Percentiles rank a stretch among this genome's conserved stretches.
Evolutionary conservation across 92 coral and sea anemone species (phyloP).

Genomic region (Bergia sp.): DNA sequence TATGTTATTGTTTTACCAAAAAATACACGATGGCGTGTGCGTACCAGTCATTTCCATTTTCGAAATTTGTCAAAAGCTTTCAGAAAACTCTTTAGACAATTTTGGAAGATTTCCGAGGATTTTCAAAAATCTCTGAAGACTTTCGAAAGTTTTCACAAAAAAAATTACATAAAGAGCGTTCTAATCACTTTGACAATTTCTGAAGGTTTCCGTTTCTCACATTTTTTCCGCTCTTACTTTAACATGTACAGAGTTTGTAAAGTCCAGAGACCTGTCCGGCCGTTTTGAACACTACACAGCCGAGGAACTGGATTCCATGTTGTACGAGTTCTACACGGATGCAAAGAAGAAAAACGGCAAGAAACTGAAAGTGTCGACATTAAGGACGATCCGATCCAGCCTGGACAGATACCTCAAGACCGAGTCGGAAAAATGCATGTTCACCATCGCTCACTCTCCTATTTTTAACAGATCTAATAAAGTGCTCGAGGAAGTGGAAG

Average conservation of each 20-base stretch:
- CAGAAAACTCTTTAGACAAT: too few species aligned
- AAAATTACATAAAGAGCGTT: too few species aligned
- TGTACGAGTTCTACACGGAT: constrained; percentile 76
- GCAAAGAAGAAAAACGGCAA: constrained; percentile 75
- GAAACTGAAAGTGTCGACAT: constrained; percentile 74
- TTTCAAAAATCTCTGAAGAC: too few species aligned
- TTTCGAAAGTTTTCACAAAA: too few species aligned
- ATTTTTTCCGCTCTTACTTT: neutral
- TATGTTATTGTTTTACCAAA: too few species aligned
- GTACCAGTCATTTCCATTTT: too few species aligned
- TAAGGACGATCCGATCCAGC: constrained; percentile 81
- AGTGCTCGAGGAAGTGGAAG: constrained; percentile 54
- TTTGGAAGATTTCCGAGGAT: too few species aligned
- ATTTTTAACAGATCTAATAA: constrained; percentile 51
- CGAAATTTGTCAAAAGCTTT: too few species aligned
- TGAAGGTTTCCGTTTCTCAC: neutral
- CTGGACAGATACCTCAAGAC: constrained; percentile 76
- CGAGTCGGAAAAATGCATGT: constrained; percentile 66
- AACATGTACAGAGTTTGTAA: constrained; percentile 64
- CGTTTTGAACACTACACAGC: constrained; percentile 78
- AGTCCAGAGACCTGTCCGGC: constrained; percentile 57
- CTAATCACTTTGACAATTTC: too few species aligned
- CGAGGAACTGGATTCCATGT: constrained; percentile 68
- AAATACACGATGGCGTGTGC: too few species aligned
- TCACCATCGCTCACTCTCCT: constrained; percentile 67